Conservation (phyloP, 2,113 vertebrate species). For the Gracilinanus agilis region DNA sequence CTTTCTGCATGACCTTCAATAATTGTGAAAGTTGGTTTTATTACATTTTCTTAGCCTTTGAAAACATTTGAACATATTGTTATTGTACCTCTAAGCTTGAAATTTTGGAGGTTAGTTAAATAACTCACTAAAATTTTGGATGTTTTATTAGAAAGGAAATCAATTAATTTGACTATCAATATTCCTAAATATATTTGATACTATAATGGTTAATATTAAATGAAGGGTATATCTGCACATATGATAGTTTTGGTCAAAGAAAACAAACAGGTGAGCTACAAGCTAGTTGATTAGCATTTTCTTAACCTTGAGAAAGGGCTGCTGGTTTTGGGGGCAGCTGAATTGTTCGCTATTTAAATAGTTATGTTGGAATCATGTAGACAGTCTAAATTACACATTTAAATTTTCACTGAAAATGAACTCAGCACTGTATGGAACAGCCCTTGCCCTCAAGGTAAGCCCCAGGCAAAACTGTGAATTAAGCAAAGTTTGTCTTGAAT, state of each 20-base stretch:
- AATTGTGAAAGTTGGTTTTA: background rate
- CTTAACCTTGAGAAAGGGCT: background rate
- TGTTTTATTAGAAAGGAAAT: background rate
- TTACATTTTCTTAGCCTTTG: background rate
- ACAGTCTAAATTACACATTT: background rate
- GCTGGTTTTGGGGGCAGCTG: background rate
- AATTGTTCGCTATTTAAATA: background rate
- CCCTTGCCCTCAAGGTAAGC: background rate
- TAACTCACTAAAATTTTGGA: background rate
- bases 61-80: background rate
- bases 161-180: background rate
- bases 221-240: background rate
- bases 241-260: background rate
- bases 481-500: background rate
- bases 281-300: background rate
- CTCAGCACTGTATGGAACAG: background rate
- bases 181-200: background rate
- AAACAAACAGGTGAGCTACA: background rate
- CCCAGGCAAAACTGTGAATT: background rate
- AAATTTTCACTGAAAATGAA: background rate
- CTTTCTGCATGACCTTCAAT: background rate
- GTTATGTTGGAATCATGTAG: background rate
- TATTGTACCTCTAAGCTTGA: background rate
- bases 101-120: background rate
- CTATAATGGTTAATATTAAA: background rate